phyloP scores from a whole-genome alignment of 2,888 invertebrate species.

The Thecocarcelia acutangulata region DNA sequence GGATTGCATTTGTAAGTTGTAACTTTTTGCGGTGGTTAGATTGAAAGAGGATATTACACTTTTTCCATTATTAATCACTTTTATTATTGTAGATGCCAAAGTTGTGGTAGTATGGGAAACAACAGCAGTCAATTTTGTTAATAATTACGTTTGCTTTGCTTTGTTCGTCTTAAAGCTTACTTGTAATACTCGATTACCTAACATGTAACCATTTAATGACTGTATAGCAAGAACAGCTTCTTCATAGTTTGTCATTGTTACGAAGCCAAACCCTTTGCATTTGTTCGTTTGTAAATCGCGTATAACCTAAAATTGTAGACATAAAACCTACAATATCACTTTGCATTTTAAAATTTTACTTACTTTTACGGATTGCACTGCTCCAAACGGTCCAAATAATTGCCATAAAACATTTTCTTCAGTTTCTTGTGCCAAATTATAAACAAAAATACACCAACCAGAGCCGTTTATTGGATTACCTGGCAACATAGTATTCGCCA shows the following conservation, averaged over 20 bases:
- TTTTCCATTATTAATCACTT: conserved; percentile 44
- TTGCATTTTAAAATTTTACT: conserved; percentile 74
- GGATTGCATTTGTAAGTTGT: conserved; percentile 57
- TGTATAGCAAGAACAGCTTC: conserved; percentile 98
- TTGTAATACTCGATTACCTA: conserved; percentile 97
- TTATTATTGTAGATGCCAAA: conserved; percentile 61
- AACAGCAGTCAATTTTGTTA: conserved; percentile 80
- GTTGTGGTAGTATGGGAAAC: conserved; percentile 71
- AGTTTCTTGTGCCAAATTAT: conserved; percentile 97
- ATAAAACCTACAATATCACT: neutral
- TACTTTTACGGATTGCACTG: conserved; percentile 98
- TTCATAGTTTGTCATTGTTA: conserved; percentile 99
- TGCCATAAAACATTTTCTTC: conserved; percentile 98
- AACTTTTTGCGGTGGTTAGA: conserved; percentile 59
- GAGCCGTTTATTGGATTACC: conserved; percentile 92
- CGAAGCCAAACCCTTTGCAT: conserved; percentile 99
- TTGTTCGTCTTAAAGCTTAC: conserved; percentile 98
- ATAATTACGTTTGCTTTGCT: conserved; percentile 85
- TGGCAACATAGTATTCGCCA: conserved; percentile 89
- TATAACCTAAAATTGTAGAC: conserved; percentile 84
- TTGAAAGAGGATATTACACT: conserved; percentile 48
- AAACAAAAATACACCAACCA: conserved; percentile 93
- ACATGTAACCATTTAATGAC: conserved; percentile 96
- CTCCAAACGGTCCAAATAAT: conserved; percentile 98
- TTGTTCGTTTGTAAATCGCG: conserved; percentile 97